A percentile compares a stretch with the other conserved stretches of the same genome.
Conservation (phyloP, 2,888 invertebrate species). For the Synergus umbraculus region DNA sequence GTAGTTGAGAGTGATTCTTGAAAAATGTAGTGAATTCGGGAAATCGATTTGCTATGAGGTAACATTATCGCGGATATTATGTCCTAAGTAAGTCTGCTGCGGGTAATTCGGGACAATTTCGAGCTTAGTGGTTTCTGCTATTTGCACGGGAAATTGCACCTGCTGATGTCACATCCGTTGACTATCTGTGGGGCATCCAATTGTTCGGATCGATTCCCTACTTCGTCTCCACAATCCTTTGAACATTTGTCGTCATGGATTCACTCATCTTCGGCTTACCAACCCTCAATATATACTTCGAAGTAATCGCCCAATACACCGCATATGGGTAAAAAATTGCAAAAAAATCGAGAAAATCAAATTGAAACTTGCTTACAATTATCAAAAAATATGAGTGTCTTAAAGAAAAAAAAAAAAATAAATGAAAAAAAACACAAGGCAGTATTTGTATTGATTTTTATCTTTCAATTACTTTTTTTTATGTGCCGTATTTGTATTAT, state of each 20-base stretch:
- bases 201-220: slow-evolving; percentile 62
- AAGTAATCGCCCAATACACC: too few species aligned
- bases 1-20: neutral
- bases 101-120: slow-evolving; percentile 73
- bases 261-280: neutral
- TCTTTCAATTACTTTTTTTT: too few species aligned
- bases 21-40: neutral
- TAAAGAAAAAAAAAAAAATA: too few species aligned
- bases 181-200: slow-evolving; percentile 63
- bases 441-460: too few species aligned
- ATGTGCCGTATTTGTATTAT: too few species aligned
- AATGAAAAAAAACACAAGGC: too few species aligned
- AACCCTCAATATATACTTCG: neutral
- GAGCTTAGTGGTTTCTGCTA: slow-evolving; percentile 75
- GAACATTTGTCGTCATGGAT: neutral
- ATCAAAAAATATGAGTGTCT: too few species aligned
- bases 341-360: too few species aligned
- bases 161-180: slow-evolving; percentile 76
- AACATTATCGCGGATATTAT: slow-evolving; percentile 61
- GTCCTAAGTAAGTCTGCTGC: slow-evolving; percentile 66
- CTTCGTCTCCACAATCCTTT: slow-evolving; percentile 51
- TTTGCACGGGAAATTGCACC: slow-evolving; percentile 75
- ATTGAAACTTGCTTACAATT: too few species aligned
- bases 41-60: slow-evolving; percentile 21
- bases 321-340: too few species aligned